Evolutionary conservation across 2,888 invertebrate species (phyloP), one percentile per base, ranked within the genome.

Genomic region (Harpagoxenus sublaevis): DNA sequence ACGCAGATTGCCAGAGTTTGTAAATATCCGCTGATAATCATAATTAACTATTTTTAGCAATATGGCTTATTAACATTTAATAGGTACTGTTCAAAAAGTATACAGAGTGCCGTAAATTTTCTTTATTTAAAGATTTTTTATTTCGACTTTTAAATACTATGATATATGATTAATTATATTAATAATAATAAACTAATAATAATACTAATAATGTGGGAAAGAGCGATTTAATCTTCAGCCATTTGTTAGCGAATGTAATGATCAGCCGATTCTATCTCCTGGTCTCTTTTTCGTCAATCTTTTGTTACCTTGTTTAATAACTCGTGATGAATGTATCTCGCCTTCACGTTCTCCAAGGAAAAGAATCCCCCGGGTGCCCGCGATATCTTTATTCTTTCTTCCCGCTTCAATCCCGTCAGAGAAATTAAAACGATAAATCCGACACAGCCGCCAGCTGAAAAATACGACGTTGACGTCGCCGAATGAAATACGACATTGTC

Each of bases 241-340:
- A 94, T 94, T 94, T 94, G 94, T 94, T 94, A 94, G 88, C 91
- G 91, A 92, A 92, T 92, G 92, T 93, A 93, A 94, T 93, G 94
- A 93, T 94, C 94, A 94, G 93, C 90, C 93, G 94, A 94, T 94
- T 94, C 94, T 94, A 94, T 94, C 94, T 94, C 90, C 91, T 92
- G 92, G 92, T 93, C 93, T 90, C 84, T 90, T 89, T 78, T 78
- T 84, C 93, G 89, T 93, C 92, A 89, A 91, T 90, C 93, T 93
- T 94, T 94, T 94, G 94, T 94, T 94, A 91, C 92, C 93, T 93
- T 93, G 94, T 94, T 94, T 94, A 95, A 95, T 95, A 94, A 94
- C 94, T 94, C 92, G 93, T 94, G 94, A 95, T 94, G 94, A 94
- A 95, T 94, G 94, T 94, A 93, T 89, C 91, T 86, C 86, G 88